Base-by-base conservation (phyloP, 2,888 invertebrate species). In the Lycophotia porphyrea region DNA sequence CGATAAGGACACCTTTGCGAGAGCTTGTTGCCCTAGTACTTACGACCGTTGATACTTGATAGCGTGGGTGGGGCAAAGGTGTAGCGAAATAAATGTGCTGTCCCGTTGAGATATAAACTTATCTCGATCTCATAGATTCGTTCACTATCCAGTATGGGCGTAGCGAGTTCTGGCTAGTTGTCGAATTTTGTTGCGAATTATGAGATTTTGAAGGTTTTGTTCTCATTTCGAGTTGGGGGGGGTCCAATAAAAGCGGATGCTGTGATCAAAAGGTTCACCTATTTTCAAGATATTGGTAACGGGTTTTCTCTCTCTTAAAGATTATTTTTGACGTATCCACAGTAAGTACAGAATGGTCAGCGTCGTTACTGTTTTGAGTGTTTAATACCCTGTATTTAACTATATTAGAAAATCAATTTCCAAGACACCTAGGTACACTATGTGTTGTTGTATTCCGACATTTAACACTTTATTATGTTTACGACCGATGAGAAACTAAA, bases 1-100 rank as follows among this genome's bases (percentile, higher is more conserved):
- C 42, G 83, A 85, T 85, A 74, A 83, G 76, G 67, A 82, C 73
- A 85, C 70, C 82, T 82, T 82, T 52, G 71, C 27, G 67, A 82
- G 77, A 71, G 82, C 82, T 71, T 85, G 85, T 74, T 76, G 71
- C 68, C 73, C 73, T 71, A 60, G 82, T 82, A 81, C 82, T 70
- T 75, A 82, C 9, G 71, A 36, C 49, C 42, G 52, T 61, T 61
- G 60, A 69, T 83, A 83, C 52, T 68, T 52, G 44, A 78, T 55
- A 69, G 71, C 71, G 85, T 82, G 71, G 82, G 85, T 39, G 75
- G 60, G 47, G 80, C 47, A 70, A 69, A 82, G 76, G 71, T 75
- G 75, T 72, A 63, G 82, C 69, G 36, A 79, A 75, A 81, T 81
- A 27, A 72, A 82, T 81, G 81, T 55, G 42, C 68, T 69, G 63